These are phyloP conservation scores for Amphimedon queenslandica DNA, from an alignment of 37 sponge, comb jelly and placozoan species.

Conservation along the genomic window DNA sequence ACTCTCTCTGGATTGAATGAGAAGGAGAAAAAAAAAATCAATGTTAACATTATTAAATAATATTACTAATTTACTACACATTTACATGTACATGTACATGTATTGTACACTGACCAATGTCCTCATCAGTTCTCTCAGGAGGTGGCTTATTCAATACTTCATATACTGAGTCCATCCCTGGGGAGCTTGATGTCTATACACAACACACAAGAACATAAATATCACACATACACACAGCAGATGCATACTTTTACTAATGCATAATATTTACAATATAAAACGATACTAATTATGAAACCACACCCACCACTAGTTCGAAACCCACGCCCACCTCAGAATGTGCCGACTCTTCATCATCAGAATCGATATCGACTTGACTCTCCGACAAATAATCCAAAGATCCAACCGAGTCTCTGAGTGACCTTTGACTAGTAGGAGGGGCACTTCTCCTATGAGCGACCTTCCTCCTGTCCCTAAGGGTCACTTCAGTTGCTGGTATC, in stretches of 20 bases:
- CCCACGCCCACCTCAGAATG: conserved; percentile 53
- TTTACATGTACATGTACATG: too few species aligned
- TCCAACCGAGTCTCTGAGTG: conserved; percentile 42
- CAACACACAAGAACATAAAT: neutral
- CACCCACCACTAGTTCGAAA: neutral
- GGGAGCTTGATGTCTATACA: conserved; percentile 6
- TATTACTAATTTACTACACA: neutral
- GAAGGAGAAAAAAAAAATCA: neutral
- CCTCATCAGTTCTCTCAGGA: conserved; percentile 54
- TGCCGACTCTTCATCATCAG: conserved; percentile 73
- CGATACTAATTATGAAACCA: neutral
- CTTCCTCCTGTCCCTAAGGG: conserved; percentile 18
- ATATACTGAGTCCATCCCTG: conserved; percentile 63
- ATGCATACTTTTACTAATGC: too few species aligned
- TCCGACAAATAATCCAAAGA: conserved; percentile 69
- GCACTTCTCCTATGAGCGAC: conserved; percentile 34
- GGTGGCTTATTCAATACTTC: conserved; percentile 64
- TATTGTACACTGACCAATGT: conserved; percentile 46
- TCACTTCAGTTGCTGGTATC: too few species aligned
- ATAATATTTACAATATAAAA: neutral
- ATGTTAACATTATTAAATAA: neutral
- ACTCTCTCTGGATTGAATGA: conserved; percentile 37
- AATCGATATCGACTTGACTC: conserved; percentile 55
- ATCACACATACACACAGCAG: conserved; percentile 13
- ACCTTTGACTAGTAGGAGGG: conserved; percentile 22